Evolutionary conservation across 2,888 invertebrate species (phyloP), one percentile per base, ranked within the genome.

Genomic region (Latrodectus elegans): DNA sequence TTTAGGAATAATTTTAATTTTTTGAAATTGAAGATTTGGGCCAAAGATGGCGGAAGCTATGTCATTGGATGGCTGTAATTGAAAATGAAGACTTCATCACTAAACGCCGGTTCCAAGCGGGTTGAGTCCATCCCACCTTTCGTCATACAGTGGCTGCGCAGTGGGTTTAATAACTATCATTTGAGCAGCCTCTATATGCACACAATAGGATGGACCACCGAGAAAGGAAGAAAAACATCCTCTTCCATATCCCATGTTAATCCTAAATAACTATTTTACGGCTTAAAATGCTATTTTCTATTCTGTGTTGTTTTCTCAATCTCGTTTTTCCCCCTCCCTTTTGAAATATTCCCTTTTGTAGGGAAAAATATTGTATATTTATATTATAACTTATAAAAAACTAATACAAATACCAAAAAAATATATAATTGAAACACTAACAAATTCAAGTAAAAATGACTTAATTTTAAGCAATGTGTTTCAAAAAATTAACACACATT

Each of bases 141-240:
- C 76, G 64, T 38, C 71, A 55, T 52, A 75, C 72, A 71, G 51
- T 65, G 73, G 49, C 52, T 26, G 51, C 73, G 70, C 67, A 14
- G 12, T 52, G 60, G 8, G 38, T 55, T 9, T 81, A 86, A 87
- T 87, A 77, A 87, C 73, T 67, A 71, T 87, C 38, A 87, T 87
- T 67, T 38, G 38, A 38, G 38, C 38, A 38, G 1, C 81, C 68
- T 22, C 81, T 12, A 26, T 51, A 26, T 38, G 49, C 8, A 72
- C 60, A 87, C 86, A 87, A 87, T 87, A 53, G 81, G 77, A 77
- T 68, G 73, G 86, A 87, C 81, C 81, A 81, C 86, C 86, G 51
- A 6, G 60, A 15, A 15, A 15, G 12, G 12, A 12, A 60, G 14
- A 60, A 15, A 60, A 60, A 60, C 60, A 60, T 60, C n/a, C 60